Conservation (phyloP, 2,797 vertebrate genomes). For the Anas bahamensis region DNA sequence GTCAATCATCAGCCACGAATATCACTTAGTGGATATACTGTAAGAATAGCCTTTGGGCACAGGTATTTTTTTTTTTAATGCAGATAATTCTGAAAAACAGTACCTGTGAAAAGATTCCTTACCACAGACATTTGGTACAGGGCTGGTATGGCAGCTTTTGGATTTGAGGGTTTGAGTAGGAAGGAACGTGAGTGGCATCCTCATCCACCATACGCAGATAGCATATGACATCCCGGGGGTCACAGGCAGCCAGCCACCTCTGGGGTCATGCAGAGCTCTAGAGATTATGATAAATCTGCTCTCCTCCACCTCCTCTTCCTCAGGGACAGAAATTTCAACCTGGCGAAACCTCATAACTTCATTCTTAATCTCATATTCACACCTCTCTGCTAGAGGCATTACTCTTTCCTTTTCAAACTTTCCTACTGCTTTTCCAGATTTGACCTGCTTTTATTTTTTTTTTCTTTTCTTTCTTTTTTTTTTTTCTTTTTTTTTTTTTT, state of each 20-base stretch:
- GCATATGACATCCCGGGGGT: background rate
- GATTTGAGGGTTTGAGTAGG: background rate
- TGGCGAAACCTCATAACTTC: background rate
- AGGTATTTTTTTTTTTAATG: background rate
- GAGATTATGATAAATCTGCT: background rate
- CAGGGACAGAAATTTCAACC: background rate
- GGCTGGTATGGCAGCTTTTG: background rate
- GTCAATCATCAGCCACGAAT: background rate
- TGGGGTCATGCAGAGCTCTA: background rate
- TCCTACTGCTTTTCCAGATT: background rate
- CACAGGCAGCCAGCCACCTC: rapidly evolving
- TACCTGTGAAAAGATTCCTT: background rate
- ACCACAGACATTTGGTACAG: background rate
- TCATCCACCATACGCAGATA: background rate
- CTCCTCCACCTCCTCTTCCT: background rate
- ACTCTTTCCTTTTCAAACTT: background rate
- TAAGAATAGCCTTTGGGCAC: background rate
- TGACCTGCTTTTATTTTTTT: background rate
- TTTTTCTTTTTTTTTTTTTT: no score
- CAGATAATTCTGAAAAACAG: background rate
- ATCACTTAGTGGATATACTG: background rate
- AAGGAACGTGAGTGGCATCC: background rate
- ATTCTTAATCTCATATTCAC: background rate
- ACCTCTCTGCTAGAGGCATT: background rate
- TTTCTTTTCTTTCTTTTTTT: background rate